Base-by-base conservation (phyloP, 30 jellyfish, hydroid and myxozoan genomes). In the Morbakka virulenta region DNA sequence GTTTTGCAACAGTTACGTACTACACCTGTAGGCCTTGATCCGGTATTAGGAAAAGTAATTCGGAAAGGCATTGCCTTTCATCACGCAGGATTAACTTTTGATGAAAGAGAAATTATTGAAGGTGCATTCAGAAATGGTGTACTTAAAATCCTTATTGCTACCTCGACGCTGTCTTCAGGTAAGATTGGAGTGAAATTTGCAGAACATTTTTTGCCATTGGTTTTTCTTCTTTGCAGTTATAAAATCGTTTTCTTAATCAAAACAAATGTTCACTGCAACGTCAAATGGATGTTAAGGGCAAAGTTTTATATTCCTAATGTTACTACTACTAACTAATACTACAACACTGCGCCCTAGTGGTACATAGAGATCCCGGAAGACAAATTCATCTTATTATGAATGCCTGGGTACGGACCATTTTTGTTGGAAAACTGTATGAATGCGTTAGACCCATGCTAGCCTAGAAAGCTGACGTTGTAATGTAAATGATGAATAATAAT, bases 141-240 rank as follows among this genome's bases (percentile, higher is more conserved):
- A 4, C 50, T 91, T 47, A 80, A 89, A 41, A 95, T 91, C 27
- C 77, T 91, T 35, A 78, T 91, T 29, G 98, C 98, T 0, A 91
- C 98, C 23, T 91, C 96, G 2, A 91, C 98, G 0, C 87, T 91
- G 21, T 91, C 98, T 3, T 84, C 98, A 33, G 98, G 98, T 91
- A 83, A 47, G 72, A 4, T n/a, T n/a, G n/a, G n/a, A n/a, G n/a
- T n/a, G n/a, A n/a, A n/a, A n/a, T 9, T 9, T 24, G 11, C 22
- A 21, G 13, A 61, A 11, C 12, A 34, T 47, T n/a, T 47, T 11
- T 12, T 47, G n/a, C n/a, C 61, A 47, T 12, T 12, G 61, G 12
- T 47, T 47, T 47, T 47, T 47, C 12, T n/a, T 47, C 61, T 11
- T 47, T 47, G 61, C n/a, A 11, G 14, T 47, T n/a, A 47, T 47